Percentiles rank a stretch among this genome's conserved stretches.
Conservation (phyloP, 2,797 vertebrate species). For the Alfaro cultratus region DNA sequence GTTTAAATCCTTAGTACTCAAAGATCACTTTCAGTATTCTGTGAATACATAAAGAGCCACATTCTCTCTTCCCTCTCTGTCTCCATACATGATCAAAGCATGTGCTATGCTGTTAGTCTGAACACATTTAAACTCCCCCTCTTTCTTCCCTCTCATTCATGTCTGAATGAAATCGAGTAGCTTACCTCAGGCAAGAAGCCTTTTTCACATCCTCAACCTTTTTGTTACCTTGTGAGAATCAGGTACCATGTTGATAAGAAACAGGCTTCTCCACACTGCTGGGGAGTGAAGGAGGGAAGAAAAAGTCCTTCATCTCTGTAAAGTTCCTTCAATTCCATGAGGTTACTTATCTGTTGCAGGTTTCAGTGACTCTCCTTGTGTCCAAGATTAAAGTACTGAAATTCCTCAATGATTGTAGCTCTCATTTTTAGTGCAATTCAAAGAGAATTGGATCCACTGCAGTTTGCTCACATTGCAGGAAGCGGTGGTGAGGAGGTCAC, state of each 20-base stretch:
- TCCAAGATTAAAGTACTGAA: conserved; percentile 12
- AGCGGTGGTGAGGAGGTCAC: conserved; percentile 1
- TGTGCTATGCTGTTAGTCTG: conserved; percentile 2
- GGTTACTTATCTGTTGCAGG: conserved; percentile 11
- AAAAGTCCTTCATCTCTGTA: conserved; percentile 8
- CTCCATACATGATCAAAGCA: conserved; percentile 2
- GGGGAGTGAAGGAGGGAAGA: neutral
- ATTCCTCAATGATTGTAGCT: conserved; percentile 4
- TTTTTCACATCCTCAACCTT: neutral
- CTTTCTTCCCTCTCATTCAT: neutral
- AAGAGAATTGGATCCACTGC: conserved; percentile 3
- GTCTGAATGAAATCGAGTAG: neutral
- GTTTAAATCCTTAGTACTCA: neutral
- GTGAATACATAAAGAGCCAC: neutral
- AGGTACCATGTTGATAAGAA: neutral
- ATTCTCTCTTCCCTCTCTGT: neutral
- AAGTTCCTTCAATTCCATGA: neutral
- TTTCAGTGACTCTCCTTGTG: neutral
- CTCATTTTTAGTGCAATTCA: conserved; percentile 8
- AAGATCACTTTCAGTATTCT: neutral
- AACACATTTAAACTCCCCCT: neutral
- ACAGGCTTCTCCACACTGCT: neutral
- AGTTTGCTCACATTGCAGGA: neutral
- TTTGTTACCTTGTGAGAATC: conserved; percentile 8
- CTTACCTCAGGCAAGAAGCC: neutral